Conservation (phyloP, 2,797 vertebrate genomes). For the Hippoglossus hippoglossus region DNA sequence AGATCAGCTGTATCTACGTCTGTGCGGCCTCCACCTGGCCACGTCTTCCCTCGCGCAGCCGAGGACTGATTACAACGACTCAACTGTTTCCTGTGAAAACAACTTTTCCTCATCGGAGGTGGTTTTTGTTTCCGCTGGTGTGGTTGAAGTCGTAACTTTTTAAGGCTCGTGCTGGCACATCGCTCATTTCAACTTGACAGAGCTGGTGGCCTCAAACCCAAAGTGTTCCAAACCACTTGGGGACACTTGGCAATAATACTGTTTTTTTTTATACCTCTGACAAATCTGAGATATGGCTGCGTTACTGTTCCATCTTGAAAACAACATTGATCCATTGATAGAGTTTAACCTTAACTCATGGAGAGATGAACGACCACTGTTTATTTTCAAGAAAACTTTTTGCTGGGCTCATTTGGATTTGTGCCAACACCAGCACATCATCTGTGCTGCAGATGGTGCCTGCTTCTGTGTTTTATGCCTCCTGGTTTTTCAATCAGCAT, state of each 20-base stretch:
- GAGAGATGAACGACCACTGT: conserved; percentile 19
- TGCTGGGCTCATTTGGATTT: conserved; percentile 51
- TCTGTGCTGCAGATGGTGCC: conserved; percentile 53
- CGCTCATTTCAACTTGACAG: conserved; percentile 44
- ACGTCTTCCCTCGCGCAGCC: conserved; percentile 1
- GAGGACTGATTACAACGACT: conserved; percentile 11
- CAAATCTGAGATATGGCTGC: background rate
- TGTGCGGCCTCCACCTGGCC: too few relatives aligned
- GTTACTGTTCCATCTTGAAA: background rate
- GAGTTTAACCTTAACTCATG: conserved; percentile 7
- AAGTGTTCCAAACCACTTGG: conserved; percentile 44
- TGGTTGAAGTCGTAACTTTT: conserved; percentile 39
- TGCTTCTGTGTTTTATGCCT: conserved; percentile 7
- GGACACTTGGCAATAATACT: background rate
- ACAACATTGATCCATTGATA: background rate
- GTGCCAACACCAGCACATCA: conserved; percentile 62
- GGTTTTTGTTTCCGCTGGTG: conserved; percentile 57
- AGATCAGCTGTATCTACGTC: too few relatives aligned
- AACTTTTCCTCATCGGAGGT: background rate
- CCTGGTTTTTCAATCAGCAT: background rate
- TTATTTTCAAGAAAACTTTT: conserved; percentile 56
- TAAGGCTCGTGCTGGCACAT: conserved; percentile 43
- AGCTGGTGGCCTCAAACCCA: conserved; percentile 38
- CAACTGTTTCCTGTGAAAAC: conserved; percentile 20
- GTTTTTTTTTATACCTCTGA: background rate